Base-by-base conservation (phyloP, 2,113 vertebrate species). In the Eudyptes chrysolophus region DNA sequence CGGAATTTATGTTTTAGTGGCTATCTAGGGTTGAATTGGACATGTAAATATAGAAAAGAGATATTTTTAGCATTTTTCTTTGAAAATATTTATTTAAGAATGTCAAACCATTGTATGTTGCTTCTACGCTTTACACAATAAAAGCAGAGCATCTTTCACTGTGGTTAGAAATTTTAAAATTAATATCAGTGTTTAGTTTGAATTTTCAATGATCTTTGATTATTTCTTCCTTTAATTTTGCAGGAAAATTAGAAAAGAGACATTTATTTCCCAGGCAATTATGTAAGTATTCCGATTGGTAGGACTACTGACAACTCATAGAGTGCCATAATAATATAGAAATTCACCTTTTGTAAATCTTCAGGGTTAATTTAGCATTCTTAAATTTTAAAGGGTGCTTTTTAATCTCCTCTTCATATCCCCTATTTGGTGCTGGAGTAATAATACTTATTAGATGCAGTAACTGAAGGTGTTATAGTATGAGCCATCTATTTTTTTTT, bases 181-280 rank as follows among this genome's bases (percentile, higher is more conserved):
- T 95, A 95, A 36, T 97, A 84, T 95, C 87, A 93, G 61, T 95
- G 82, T 97, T 94, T 97, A 95, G 90, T 96, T 98, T 96, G 97
- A 98, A 97, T 97, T 98, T 98, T 98, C 97, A 99, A 99, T 98
- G 98, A 98, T 99, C 98, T 99, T 99, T 99, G 98, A 99, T 99
- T 99, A 99, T 98, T 99, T 99, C 98, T 98, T 98, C 98, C 98
- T 98, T 98, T 99, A 99, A 98, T 98, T 99, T 98, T 99, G 98
- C 96, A 97, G 98, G 96, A 98, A 98, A 98, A 98, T 98, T 98
- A 98, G 44, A 98, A 98, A 98, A 86, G 64, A 97, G 77, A 80
- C 92, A 92, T 94, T 96, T 96, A 94, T 94, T 98, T 98, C 93
- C 49, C 62, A 95, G 76, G 29, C 70, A 96, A 96, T 96, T 96